Evolutionary conservation across 2,888 invertebrate genomes (phyloP), one percentile per base, ranked within the genome.

Genomic region (Spialia ferax): DNA sequence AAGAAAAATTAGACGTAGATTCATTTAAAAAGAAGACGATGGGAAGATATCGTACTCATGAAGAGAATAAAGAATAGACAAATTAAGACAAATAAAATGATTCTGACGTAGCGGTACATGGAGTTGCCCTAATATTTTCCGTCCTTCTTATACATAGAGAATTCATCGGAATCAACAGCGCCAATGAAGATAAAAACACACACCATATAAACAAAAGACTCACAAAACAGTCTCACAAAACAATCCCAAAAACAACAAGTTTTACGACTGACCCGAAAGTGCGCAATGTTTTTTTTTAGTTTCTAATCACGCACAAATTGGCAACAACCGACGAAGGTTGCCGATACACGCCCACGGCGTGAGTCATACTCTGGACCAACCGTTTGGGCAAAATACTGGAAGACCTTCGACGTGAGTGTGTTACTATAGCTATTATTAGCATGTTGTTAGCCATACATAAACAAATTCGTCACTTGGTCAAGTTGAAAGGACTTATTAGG

Each of bases 271-370:
- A 22, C 13, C 50, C n/a, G 50, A 38, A 23, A 45, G n/a, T 35
- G 20, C 52, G 62, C 20, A 23, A 5, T 18, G 2, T 38, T 54
- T 63, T 73, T 73, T 68, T 67, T 67, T 57, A 50, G 48, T 26
- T 56, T 64, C 70, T 61, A 70, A 70, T 63, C 54, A 32, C 38
- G 26, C 63, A 54, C 63, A 54, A 63, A 63, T 63, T 63, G 54
- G 63, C 63, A 63, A 62, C 52, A 52, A 66, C 57, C 13, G 62
- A 13, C 57, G 64, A 72, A 70, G 72, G 72, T 70, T 69, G 64
- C 67, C 61, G 67, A 69, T 71, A 68, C 67, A 52, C 68, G 52
- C 38, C 57, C 54, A 54, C 63, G 29, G 13, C 32, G 59, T 68
- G 68, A 72, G 68, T 71, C 68, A 72, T n/a, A 29, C 26, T 7